phyloP scores from a whole-genome alignment of 2,888 invertebrate genomes.

The Torymus auratus region DNA sequence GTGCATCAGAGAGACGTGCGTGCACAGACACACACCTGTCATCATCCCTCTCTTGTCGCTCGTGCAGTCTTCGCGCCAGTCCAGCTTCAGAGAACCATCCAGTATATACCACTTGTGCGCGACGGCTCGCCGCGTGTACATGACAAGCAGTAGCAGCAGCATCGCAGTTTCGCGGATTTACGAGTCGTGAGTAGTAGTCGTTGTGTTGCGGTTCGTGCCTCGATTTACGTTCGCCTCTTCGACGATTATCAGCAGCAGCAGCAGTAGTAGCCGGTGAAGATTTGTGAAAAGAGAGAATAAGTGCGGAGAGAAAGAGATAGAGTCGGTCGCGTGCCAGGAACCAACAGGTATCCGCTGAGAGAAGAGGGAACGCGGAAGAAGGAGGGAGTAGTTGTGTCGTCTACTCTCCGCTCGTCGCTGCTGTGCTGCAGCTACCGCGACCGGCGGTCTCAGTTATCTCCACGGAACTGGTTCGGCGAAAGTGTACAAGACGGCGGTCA shows the following conservation, averaged over 20 bases:
- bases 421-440: background rate
- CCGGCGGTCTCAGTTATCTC: conserved; percentile 7
- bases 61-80: no score
- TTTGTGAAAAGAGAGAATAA: background rate
- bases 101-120: no score
- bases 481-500: conserved; percentile 76
- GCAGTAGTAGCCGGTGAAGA: no score
- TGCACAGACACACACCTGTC: background rate
- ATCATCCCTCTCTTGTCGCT: background rate
- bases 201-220: no score
- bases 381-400: background rate
- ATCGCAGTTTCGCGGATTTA: no score
- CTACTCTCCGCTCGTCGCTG: background rate
- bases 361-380: background rate
- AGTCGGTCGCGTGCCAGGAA: conserved; percentile 56
- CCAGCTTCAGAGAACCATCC: no score
- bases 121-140: no score
- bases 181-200: no score
- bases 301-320: conserved; percentile 10
- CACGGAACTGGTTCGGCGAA: conserved; percentile 65
- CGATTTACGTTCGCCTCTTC: no score
- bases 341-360: conserved; percentile 59
- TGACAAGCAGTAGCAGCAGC: no score
- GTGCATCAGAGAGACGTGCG: background rate
- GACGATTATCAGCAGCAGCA: no score